These are phyloP conservation scores for Lasioglossum pauxillum DNA, from an alignment of 2,888 invertebrate species.

Conservation along the genomic window DNA sequence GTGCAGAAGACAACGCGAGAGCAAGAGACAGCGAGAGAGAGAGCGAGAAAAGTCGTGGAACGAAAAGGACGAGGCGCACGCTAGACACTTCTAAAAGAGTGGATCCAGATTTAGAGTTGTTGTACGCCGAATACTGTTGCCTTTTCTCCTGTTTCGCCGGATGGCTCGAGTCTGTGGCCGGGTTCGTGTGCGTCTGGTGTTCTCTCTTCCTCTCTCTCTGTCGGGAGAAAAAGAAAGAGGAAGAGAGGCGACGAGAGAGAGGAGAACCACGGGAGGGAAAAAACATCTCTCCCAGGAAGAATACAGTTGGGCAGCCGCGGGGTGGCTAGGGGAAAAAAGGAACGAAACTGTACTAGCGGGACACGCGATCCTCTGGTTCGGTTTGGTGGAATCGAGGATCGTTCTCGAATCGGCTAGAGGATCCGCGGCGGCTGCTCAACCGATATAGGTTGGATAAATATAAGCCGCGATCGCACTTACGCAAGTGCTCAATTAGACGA, in stretches of 20 bases:
- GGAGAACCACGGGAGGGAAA: slow-evolving; percentile 24
- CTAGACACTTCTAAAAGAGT: slow-evolving; percentile 79
- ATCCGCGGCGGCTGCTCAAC: slow-evolving; percentile 10
- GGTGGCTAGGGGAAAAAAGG: slow-evolving; percentile 41
- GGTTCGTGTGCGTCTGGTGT: slow-evolving; percentile 8
- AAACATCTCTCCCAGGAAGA: slow-evolving; percentile 78
- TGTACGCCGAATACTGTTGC: slow-evolving; percentile 71
- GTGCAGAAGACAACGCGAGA: not conserved
- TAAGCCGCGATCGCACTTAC: slow-evolving; percentile 57
- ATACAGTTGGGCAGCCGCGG: slow-evolving; percentile 61
- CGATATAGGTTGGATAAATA: slow-evolving; percentile 54
- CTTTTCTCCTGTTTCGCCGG: slow-evolving; percentile 60
- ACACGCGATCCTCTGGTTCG: slow-evolving; percentile 20
- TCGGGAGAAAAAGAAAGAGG: slow-evolving; percentile 3
- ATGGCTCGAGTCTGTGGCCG: slow-evolving; percentile 31
- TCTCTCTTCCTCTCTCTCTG: not conserved
- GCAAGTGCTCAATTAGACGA: slow-evolving; percentile 60
- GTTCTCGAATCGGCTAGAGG: not conserved
- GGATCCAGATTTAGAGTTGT: slow-evolving; percentile 78
- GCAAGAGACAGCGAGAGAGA: not conserved
- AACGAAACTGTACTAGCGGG: not conserved
- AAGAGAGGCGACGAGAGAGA: slow-evolving; percentile 4
- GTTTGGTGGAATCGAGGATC: not conserved
- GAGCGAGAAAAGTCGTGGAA: slow-evolving; percentile 2
- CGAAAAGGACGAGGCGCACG: slow-evolving; percentile 16